Conservation (phyloP, 2,113 vertebrate genomes). For the Donacobius atricapilla region DNA sequence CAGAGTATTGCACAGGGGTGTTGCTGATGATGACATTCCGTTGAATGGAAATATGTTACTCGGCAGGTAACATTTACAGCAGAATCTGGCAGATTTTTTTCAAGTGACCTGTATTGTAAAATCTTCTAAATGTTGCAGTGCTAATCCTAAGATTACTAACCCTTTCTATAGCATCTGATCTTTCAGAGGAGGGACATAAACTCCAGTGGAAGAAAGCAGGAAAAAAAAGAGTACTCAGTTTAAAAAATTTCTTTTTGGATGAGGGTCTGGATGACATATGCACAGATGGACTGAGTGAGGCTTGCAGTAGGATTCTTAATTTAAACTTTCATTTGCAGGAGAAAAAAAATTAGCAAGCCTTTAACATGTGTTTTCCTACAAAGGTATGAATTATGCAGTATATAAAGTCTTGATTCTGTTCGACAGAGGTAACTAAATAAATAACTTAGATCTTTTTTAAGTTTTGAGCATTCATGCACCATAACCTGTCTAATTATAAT, state of each 20-base stretch:
- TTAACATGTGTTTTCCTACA: background rate
- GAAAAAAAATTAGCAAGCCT: background rate
- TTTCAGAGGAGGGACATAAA: background rate
- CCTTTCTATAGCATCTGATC: background rate
- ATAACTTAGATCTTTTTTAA: background rate
- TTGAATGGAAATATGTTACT: background rate
- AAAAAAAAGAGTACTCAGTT: background rate
- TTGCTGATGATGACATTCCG: background rate
- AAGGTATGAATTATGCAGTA: background rate
- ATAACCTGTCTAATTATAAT: constrained; percentile 4
- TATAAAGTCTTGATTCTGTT: background rate
- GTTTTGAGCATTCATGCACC: background rate
- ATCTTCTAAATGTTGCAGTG: background rate
- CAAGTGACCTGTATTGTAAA: background rate
- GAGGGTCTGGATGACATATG: background rate
- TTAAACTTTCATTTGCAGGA: background rate
- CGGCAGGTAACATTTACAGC: background rate
- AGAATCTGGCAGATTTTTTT: background rate
- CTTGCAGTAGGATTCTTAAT: background rate
- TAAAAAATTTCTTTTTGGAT: background rate
- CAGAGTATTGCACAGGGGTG: background rate
- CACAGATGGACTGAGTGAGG: background rate
- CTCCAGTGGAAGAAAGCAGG: background rate
- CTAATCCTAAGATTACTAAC: background rate
- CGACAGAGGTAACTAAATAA: background rate